Base-by-base conservation (phyloP, 2,888 invertebrate species). In the Dendrolimus pini region DNA sequence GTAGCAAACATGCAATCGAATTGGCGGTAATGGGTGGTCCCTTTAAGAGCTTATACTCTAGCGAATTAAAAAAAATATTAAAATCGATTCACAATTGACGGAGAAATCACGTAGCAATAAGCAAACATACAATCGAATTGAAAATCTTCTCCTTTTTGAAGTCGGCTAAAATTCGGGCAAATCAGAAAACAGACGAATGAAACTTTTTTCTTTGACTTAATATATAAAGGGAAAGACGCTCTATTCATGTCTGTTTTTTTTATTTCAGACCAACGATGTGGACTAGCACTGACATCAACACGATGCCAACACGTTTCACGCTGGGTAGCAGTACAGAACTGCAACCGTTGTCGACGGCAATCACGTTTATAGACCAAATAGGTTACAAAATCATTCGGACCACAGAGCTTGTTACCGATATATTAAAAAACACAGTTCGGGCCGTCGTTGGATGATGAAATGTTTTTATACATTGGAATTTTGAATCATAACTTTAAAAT, bases 351-450 rank as follows among this genome's bases (percentile, higher is more conserved):
- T 79, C 88, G 58, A 89, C 90, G 1, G 85, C 88, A 56, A 84
- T 87, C 57, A 89, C 90, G 1, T 62, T 91, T 62, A 89, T 91
- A 65, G 91, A 91, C 67, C 87, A 88, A 64, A 89, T 91, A 61
- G 87, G 90, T 1, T 82, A 82, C 75, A 91, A 91, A 71, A 91
- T 91, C 64, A 89, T 89, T 60, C 72, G 77, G 61, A 91, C 91
- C 8, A 91, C 91, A 0, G 90, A 91, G 63, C 80, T 91, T 2
- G 85, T 91, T 54, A 87, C 86, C 0, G 90, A 88, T 54, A 67
- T 92, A 30, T 62, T 92, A 9, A 86, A 73, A 62, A 90, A 90
- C 67, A 90, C 91, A 6, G 91, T 89, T 0, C 72, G 87, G 18
- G 90, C 91, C 1, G 88, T 91, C 1, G 84, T 86, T 9, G 90